A percentile compares a stretch with the other conserved stretches of the same genome.
Conservation (phyloP, 37 sponge, comb jelly and placozoan genomes). For the Dysidea cf. avara region DNA sequence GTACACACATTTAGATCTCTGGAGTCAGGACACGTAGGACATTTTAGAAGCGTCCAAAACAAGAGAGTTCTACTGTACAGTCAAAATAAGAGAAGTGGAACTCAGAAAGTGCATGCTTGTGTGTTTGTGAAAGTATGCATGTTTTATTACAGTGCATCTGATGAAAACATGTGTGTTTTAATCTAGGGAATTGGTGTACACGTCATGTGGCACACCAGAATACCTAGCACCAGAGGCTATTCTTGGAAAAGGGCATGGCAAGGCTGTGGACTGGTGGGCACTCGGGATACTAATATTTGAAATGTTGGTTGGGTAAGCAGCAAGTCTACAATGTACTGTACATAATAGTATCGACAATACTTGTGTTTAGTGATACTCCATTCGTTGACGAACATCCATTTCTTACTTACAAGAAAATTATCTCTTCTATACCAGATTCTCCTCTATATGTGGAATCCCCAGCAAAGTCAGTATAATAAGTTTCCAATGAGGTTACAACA, state of each 20-base stretch:
- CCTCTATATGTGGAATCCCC: constrained; percentile 64
- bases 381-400: constrained; percentile 95
- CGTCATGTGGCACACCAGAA: constrained; percentile 95
- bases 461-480: constrained; percentile 35
- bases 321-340: too few species aligned
- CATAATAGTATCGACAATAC: too few species aligned
- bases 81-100: too few species aligned
- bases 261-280: constrained; percentile 98
- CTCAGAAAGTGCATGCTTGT: too few species aligned
- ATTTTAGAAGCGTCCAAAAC: too few species aligned
- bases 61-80: too few species aligned
- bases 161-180: too few species aligned
- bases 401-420: constrained; percentile 90
- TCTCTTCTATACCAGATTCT: constrained; percentile 81
- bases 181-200: constrained; percentile 63
- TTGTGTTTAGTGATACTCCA: constrained; percentile 92
- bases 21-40: too few species aligned
- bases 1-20: too few species aligned
- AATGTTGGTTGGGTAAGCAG: constrained; percentile 93
- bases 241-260: constrained; percentile 91
- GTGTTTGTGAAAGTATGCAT: too few species aligned
- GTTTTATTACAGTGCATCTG: too few species aligned
- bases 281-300: constrained; percentile 92
- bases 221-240: constrained; percentile 97
- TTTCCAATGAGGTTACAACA: too few species aligned